Percentiles rank a stretch among this genome's conserved stretches.
These are phyloP conservation scores for Prosapia bicincta DNA, from an alignment of 2,888 invertebrate species.

Conservation along the genomic window DNA sequence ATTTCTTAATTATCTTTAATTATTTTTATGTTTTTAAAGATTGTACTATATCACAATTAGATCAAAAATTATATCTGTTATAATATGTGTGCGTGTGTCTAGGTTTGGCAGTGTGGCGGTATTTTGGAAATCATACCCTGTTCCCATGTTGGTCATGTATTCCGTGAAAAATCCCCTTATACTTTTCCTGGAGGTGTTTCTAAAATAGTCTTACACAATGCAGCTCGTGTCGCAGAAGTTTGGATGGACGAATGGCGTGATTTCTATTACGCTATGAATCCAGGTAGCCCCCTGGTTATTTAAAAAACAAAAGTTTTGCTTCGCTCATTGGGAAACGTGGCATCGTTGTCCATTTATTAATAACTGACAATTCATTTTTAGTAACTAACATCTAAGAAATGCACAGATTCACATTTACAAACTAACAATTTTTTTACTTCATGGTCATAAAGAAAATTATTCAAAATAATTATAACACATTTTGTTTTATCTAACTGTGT, in stretches of 20 bases:
- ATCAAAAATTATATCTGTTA: no score
- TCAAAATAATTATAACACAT: no score
- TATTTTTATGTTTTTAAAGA: no score
- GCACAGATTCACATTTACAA: neutral
- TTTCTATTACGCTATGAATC: constrained; percentile 98
- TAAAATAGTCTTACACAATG: constrained; percentile 96
- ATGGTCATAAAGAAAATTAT: no score
- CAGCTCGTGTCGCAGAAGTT: constrained; percentile 96
- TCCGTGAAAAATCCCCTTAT: constrained; percentile 97
- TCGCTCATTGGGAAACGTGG: constrained; percentile 2
- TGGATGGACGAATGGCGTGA: constrained; percentile 99
- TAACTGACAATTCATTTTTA: constrained; percentile 1
- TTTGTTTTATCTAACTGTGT: no score
- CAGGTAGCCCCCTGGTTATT: constrained; percentile 68
- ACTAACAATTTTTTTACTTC: no score
- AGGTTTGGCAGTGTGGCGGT: constrained; percentile 98
- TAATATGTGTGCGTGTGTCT: constrained; percentile 37
- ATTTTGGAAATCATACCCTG: constrained; percentile 93
- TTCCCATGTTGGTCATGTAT: constrained; percentile 96
- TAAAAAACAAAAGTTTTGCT: neutral
- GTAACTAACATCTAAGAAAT: constrained; percentile 8
- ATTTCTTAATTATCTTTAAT: no score
- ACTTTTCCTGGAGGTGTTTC: constrained; percentile 98
- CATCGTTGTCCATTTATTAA: neutral
- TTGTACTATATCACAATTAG: no score